A percentile compares a stretch with the other conserved stretches of the same genome.
phyloP scores from a whole-genome alignment of 2,797 vertebrate genomes.

The Semaprochilodus insignis region DNA sequence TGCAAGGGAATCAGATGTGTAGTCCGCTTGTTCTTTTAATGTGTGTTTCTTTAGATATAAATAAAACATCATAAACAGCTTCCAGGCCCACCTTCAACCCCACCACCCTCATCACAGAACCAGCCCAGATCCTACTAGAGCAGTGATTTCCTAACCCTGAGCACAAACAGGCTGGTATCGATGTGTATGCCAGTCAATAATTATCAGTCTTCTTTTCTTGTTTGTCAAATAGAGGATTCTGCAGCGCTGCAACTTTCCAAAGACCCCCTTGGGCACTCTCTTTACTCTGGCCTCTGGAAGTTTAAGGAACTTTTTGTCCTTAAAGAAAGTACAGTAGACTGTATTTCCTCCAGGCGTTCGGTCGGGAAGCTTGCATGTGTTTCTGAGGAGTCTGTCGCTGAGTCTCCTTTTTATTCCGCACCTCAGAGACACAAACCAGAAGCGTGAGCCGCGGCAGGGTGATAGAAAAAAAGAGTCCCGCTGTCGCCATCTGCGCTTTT shows the following conservation, averaged over 20 bases:
- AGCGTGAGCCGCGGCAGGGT: background rate
- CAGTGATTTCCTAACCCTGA: background rate
- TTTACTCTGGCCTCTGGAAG: background rate
- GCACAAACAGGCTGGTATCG: background rate
- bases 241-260: background rate
- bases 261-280: background rate
- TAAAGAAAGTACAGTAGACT: background rate
- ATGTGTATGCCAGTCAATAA: background rate
- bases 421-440: slow-evolving; percentile 5
- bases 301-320: background rate
- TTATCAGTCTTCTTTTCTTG: background rate
- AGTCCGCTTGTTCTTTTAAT: no score
- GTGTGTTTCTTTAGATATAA: no score
- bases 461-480: background rate
- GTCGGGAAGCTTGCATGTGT: background rate
- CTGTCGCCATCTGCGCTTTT: slow-evolving; percentile 20
- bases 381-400: background rate
- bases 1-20: no score
- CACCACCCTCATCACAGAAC: background rate
- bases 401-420: background rate
- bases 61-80: no score
- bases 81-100: background rate
- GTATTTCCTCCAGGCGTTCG: background rate
- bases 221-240: background rate
- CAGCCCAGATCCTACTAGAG: background rate